Base-by-base conservation (phyloP, 2,888 invertebrate species). In the Lordiphosa andalusiaca region DNA sequence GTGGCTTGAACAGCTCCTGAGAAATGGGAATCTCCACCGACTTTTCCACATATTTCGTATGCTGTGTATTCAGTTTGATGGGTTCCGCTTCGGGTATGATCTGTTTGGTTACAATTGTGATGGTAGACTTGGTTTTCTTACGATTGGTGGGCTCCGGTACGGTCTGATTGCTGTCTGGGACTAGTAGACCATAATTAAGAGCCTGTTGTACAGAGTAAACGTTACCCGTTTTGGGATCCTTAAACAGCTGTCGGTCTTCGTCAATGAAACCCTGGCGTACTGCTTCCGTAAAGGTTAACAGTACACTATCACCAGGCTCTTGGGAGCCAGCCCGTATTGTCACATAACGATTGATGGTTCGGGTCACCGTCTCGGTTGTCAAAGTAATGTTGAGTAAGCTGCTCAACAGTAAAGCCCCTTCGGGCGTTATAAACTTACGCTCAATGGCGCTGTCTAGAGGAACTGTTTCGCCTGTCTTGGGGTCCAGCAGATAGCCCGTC, bases 371-470 rank as follows among this genome's bases (percentile, higher is more conserved):
- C 87, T 96, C 95, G 13, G 95, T 94, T 2, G 96, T 96, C 37
- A 97, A 92, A 7, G 96, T 95, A 51, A 98, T 95, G 87, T 96
- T 96, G 52, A 97, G 90, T 52, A 98, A 91, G 80, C 95, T 96
- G 89, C 94, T 95, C 62, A 96, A 91, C 85, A 96, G 91, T 57
- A 96, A 93, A 44, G 97, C 97, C 57, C 97, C 97, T 89, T 96
- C 95, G 0, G 95, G 93, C 9, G 96, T 94, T 35, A 98, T 95
- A 78, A 96, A 91, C 83, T 95, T 94, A 56, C 94, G 93, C 88
- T 95, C 94, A 61, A 98, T 94, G 30, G 97, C 97, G 86, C 94
- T 94, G 83, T 96, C 95, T 60, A 96, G 92, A 65, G 96, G 95
- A 86, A 96, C 92, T 49, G 93, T 92, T 85, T 92, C 93, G 78